Evolutionary conservation across 2,888 invertebrate genomes (phyloP).

Genomic region (Zele albiditarsus): DNA sequence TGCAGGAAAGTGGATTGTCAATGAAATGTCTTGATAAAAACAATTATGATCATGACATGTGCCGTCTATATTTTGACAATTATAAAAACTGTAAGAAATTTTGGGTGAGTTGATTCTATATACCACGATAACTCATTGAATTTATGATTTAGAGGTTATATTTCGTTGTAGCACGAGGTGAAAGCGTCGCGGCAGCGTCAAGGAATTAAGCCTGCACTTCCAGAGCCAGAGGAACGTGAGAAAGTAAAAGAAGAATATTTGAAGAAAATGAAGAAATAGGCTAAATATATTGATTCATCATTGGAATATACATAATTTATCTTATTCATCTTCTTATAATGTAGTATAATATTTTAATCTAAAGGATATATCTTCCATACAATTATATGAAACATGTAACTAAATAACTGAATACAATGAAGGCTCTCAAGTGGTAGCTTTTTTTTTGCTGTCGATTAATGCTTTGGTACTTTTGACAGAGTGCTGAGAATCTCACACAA

Average conservation of each 20-base stretch:
- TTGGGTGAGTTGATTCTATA: slow-evolving; percentile 78
- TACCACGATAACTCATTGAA: not conserved
- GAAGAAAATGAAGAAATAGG: slow-evolving; percentile 53
- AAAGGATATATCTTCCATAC: not conserved
- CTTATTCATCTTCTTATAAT: slow-evolving; percentile 33
- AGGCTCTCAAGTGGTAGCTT: not conserved
- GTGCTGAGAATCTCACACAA: slow-evolving; percentile 2
- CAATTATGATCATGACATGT: slow-evolving; percentile 80
- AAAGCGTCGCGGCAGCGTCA: slow-evolving; percentile 76
- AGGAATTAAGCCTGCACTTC: slow-evolving; percentile 81
- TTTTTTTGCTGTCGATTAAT: slow-evolving; percentile 15
- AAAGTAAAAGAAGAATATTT: slow-evolving; percentile 79
- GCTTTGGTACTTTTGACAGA: slow-evolving; percentile 18
- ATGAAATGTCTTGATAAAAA: slow-evolving; percentile 82
- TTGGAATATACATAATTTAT: slow-evolving; percentile 27
- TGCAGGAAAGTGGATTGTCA: slow-evolving; percentile 83
- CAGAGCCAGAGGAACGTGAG: slow-evolving; percentile 81
- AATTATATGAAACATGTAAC: not conserved
- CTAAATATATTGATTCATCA: slow-evolving; percentile 11
- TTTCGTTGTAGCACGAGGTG: slow-evolving; percentile 76
- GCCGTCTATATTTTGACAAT: slow-evolving; percentile 81
- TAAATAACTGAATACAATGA: slow-evolving; percentile 6
- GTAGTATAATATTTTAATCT: not conserved
- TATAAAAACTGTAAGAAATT: slow-evolving; percentile 87
- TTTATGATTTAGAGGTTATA: not conserved